These are phyloP conservation scores for Dyspetes luteomarginatus DNA, from an alignment of 2,888 invertebrate genomes.

Conservation along the genomic window DNA sequence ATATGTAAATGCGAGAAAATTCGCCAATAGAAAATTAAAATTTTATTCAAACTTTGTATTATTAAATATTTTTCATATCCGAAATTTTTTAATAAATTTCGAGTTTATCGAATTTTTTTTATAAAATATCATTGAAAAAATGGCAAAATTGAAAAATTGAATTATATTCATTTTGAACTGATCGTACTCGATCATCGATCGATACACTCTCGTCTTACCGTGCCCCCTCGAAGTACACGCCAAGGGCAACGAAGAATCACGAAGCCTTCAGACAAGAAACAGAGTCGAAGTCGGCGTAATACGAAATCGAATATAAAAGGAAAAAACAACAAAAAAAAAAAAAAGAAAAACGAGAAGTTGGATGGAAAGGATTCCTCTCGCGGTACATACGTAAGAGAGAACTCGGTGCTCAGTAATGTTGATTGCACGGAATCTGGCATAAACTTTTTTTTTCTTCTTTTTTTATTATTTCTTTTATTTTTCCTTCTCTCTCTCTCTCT, in stretches of 20 bases:
- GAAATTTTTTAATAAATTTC: no score
- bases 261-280: neutral
- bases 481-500: constrained; percentile 20
- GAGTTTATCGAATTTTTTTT: no score
- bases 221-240: neutral
- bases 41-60: no score
- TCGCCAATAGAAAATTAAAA: no score
- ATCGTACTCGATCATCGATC: constrained; percentile 8
- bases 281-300: constrained; percentile 2
- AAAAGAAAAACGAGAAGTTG: constrained; percentile 19
- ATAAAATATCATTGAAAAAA: no score
- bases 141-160: no score
- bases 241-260: neutral
- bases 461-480: constrained; percentile 65
- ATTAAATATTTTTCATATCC: no score
- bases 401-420: constrained; percentile 74
- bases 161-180: neutral
- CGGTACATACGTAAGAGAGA: constrained; percentile 50
- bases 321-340: neutral
- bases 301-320: constrained; percentile 22
- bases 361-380: constrained; percentile 21
- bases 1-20: no score
- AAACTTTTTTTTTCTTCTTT: constrained; percentile 55
- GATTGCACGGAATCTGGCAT: constrained; percentile 76
- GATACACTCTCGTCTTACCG: neutral